Percentiles rank a stretch among this genome's conserved stretches.
Evolutionary conservation across 2,888 invertebrate species (phyloP).

Genomic region (Cinara cedri): DNA sequence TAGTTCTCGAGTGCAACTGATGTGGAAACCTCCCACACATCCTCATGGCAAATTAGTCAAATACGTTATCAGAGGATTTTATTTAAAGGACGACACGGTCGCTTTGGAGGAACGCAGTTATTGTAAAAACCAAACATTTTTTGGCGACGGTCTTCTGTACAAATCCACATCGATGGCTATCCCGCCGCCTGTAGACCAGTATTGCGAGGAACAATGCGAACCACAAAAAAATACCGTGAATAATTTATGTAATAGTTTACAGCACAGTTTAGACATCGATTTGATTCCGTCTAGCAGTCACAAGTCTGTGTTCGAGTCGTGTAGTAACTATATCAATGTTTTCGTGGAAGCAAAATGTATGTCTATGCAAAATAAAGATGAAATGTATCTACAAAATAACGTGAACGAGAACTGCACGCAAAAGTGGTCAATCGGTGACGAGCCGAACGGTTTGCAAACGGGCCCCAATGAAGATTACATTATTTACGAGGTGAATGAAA

Average conservation of each 20-base stretch:
- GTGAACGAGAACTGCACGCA: slow-evolving; percentile 33
- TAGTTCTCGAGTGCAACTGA: slow-evolving; percentile 65
- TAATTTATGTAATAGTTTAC: slow-evolving; percentile 36
- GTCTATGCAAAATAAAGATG: slow-evolving; percentile 26
- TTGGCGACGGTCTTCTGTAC: neutral
- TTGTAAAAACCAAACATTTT: slow-evolving; percentile 59
- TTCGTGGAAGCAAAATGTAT: slow-evolving; percentile 31
- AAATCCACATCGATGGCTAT: neutral
- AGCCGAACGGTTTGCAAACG: neutral
- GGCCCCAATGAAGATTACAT: slow-evolving; percentile 19
- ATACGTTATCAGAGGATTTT: slow-evolving; percentile 64
- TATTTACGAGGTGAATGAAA: slow-evolving; percentile 29
- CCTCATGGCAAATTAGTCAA: slow-evolving; percentile 69
- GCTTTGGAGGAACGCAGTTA: slow-evolving; percentile 60
- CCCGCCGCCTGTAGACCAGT: neutral
- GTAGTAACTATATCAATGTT: slow-evolving; percentile 28
- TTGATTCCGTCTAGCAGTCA: slow-evolving; percentile 16
- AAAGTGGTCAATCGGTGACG: slow-evolving; percentile 28
- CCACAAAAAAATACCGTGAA: slow-evolving; percentile 1
- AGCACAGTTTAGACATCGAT: slow-evolving; percentile 30
- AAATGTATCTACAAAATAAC: neutral
- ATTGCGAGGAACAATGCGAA: slow-evolving; percentile 19
- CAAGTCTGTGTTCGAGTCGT: slow-evolving; percentile 33
- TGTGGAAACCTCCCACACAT: slow-evolving; percentile 69
- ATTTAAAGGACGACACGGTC: slow-evolving; percentile 61